These are phyloP conservation scores for Notospermus geniculatus DNA, from an alignment of 1,140 invertebrate species.

Conservation along the genomic window DNA sequence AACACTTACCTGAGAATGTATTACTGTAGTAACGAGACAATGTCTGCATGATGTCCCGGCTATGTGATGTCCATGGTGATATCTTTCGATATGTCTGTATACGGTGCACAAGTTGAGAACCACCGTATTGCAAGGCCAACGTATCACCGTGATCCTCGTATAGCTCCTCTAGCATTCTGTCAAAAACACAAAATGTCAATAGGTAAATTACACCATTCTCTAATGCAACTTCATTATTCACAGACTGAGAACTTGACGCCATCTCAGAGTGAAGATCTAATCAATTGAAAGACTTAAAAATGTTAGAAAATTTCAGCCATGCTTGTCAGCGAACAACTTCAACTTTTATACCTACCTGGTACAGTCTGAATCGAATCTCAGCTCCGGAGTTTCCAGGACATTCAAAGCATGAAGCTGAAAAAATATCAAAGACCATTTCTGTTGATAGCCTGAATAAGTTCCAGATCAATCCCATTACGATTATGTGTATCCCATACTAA, in stretches of 20 bases:
- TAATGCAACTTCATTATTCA: background rate
- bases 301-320: too few relatives aligned
- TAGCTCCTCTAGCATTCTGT: slow-evolving; percentile 86
- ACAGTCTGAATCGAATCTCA: slow-evolving; percentile 95
- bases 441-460: too few relatives aligned
- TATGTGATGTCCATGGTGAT: slow-evolving; percentile 90
- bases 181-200: background rate
- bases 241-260: background rate
- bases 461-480: too few relatives aligned
- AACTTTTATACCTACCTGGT: slow-evolving; percentile 58
- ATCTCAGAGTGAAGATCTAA: too few relatives aligned
- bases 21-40: slow-evolving; percentile 98
- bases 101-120: slow-evolving; percentile 94
- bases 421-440: slow-evolving; percentile 2
- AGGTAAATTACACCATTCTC: background rate
- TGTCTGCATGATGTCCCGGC: slow-evolving; percentile 98
- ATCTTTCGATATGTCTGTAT: slow-evolving; percentile 88
- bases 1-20: slow-evolving; percentile 80
- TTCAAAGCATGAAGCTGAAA: slow-evolving; percentile 81
- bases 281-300: too few relatives aligned
- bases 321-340: too few relatives aligned
- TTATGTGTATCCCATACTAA: too few relatives aligned
- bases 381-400: slow-evolving; percentile 75
- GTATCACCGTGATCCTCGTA: slow-evolving; percentile 99
- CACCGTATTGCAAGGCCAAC: slow-evolving; percentile 95